Conservation (phyloP, 2,797 vertebrate species). For the Eurystomus glaucurus region DNA sequence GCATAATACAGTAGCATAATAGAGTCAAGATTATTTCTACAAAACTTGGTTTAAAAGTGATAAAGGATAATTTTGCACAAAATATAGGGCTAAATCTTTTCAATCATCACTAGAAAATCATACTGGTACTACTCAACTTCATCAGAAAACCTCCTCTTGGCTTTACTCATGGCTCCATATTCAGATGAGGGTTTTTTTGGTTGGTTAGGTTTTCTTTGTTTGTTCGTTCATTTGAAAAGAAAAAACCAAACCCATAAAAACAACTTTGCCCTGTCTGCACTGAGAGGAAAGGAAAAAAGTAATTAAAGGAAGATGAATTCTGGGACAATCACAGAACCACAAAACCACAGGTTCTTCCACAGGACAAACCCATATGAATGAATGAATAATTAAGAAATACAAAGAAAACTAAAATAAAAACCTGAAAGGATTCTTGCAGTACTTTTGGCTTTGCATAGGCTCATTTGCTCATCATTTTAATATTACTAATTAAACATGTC, state of each 20-base stretch:
- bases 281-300: neutral
- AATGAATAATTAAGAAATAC: neutral
- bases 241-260: neutral
- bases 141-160: neutral
- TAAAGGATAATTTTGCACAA: neutral
- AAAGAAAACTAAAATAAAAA: rapidly evolving
- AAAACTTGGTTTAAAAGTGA: neutral
- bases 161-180: neutral
- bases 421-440: neutral
- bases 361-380: neutral
- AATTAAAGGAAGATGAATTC: neutral
- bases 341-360: neutral
- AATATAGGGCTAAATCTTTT: neutral
- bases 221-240: neutral
- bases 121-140: neutral
- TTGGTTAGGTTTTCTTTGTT: neutral
- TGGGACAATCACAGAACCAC: neutral
- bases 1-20: neutral
- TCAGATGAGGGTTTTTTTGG: neutral
- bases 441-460: neutral
- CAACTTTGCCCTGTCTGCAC: neutral
- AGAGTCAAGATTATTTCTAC: neutral
- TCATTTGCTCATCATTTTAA: neutral
- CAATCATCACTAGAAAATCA: neutral
- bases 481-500: neutral